These are phyloP conservation scores for Aspiorhynchus laticeps DNA, from an alignment of 2,113 vertebrate genomes.

Conservation along the genomic window DNA sequence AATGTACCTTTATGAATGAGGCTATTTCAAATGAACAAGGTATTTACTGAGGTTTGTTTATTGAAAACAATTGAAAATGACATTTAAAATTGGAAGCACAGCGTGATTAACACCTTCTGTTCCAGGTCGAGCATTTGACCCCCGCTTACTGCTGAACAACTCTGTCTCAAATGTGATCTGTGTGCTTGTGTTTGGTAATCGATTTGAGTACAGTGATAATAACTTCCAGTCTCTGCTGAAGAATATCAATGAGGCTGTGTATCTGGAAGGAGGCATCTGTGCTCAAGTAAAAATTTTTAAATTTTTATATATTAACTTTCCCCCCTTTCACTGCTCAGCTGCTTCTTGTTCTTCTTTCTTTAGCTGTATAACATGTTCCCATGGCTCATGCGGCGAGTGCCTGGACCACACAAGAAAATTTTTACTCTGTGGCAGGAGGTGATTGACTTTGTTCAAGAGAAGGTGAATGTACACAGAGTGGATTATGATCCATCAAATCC, in stretches of 20 bases:
- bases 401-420: no score
- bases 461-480: no score
- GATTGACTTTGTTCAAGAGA: slow-evolving; percentile 57
- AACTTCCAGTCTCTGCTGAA: slow-evolving; percentile 75
- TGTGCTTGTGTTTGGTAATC: slow-evolving; percentile 77
- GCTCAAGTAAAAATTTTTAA: slow-evolving; percentile 65
- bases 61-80: neutral
- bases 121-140: slow-evolving; percentile 78
- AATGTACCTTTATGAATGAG: slow-evolving; percentile 69
- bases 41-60: slow-evolving; percentile 40
- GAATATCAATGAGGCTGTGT: slow-evolving; percentile 59
- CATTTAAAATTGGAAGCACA: neutral
- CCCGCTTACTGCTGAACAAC: slow-evolving; percentile 74
- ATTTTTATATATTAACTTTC: neutral
- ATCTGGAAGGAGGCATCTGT: slow-evolving; percentile 58
- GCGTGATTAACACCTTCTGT: neutral
- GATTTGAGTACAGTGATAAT: slow-evolving; percentile 76
- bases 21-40: slow-evolving; percentile 73
- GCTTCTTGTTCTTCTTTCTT: no score
- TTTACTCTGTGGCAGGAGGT: neutral
- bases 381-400: no score
- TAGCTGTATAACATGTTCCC: no score
- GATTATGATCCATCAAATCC: slow-evolving; percentile 71
- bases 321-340: neutral
- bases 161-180: slow-evolving; percentile 83